Conservation (phyloP, 2,888 invertebrate genomes). For the Antheraea yamamai region DNA sequence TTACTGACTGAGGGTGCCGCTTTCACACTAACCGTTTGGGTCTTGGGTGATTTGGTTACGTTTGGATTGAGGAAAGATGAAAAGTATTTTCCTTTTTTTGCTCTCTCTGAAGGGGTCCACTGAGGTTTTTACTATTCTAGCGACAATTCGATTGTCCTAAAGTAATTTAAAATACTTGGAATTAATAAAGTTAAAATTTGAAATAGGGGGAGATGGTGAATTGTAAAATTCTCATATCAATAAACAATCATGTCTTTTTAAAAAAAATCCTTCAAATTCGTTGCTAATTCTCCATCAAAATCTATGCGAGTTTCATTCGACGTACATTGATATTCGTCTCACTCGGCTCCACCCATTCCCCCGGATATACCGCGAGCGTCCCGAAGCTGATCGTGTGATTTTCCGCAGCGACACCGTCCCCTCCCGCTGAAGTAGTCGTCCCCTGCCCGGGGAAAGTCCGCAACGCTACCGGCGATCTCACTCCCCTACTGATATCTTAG, state of each 20-base stretch:
- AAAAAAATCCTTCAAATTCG: neutral
- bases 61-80: neutral
- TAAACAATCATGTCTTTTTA: neutral
- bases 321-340: constrained; percentile 2
- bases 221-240: neutral
- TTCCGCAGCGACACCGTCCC: constrained; percentile 44
- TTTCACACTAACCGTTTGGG: constrained; percentile 40
- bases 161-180: neutral
- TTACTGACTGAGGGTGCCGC: constrained; percentile 60
- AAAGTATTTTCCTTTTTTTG: neutral
- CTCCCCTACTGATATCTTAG: constrained; percentile 47
- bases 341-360: constrained; percentile 4
- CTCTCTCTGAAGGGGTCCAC: neutral
- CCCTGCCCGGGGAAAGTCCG: constrained; percentile 75
- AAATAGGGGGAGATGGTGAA: neutral
- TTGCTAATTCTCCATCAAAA: neutral
- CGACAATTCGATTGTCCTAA: neutral
- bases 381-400: constrained; percentile 34
- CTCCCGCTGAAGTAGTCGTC: constrained; percentile 62
- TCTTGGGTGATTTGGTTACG: constrained; percentile 8
- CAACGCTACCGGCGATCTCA: constrained; percentile 48
- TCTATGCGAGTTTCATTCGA: neutral
- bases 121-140: neutral
- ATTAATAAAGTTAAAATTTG: neutral
- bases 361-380: neutral